A percentile compares a stretch with the other conserved stretches of the same genome.
These are phyloP conservation scores for Agonum fuliginosum DNA, from an alignment of 2,888 invertebrate species.

Conservation along the genomic window DNA sequence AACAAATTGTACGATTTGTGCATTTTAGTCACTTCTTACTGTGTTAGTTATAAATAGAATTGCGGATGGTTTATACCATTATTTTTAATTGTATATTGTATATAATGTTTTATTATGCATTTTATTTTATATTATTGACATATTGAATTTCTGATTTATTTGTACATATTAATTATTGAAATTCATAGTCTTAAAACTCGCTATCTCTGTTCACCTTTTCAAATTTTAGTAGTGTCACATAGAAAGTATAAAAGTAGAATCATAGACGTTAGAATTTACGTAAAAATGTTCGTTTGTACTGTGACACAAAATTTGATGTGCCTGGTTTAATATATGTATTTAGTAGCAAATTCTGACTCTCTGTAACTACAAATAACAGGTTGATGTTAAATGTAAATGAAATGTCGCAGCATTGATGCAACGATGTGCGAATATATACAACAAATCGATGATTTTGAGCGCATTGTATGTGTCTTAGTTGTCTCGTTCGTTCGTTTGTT, in stretches of 20 bases:
- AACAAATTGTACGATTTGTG: slow-evolving; percentile 55
- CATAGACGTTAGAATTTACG: slow-evolving; percentile 37
- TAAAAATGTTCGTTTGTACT: slow-evolving; percentile 51
- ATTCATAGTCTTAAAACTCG: slow-evolving; percentile 26
- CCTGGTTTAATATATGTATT: slow-evolving; percentile 59
- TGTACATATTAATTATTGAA: slow-evolving; percentile 52
- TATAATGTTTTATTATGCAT: slow-evolving; percentile 57
- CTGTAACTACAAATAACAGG: slow-evolving; percentile 49
- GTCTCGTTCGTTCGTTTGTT: slow-evolving; percentile 45
- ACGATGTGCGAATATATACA: background rate
- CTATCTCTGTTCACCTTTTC: slow-evolving; percentile 29
- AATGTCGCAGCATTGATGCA: slow-evolving; percentile 32
- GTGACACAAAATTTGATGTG: slow-evolving; percentile 60
- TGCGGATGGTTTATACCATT: slow-evolving; percentile 44
- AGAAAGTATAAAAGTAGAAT: slow-evolving; percentile 33
- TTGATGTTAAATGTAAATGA: slow-evolving; percentile 43
- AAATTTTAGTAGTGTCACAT: slow-evolving; percentile 31
- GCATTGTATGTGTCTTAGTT: slow-evolving; percentile 25
- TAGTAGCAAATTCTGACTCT: slow-evolving; percentile 59
- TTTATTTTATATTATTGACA: slow-evolving; percentile 52
- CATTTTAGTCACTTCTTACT: slow-evolving; percentile 57
- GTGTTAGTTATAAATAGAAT: slow-evolving; percentile 50
- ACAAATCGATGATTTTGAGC: background rate
- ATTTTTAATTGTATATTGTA: slow-evolving; percentile 57
- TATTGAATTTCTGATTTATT: slow-evolving; percentile 30